Evolutionary conservation across 2,113 vertebrate genomes (phyloP).

Genomic region (Antigone vipio): DNA sequence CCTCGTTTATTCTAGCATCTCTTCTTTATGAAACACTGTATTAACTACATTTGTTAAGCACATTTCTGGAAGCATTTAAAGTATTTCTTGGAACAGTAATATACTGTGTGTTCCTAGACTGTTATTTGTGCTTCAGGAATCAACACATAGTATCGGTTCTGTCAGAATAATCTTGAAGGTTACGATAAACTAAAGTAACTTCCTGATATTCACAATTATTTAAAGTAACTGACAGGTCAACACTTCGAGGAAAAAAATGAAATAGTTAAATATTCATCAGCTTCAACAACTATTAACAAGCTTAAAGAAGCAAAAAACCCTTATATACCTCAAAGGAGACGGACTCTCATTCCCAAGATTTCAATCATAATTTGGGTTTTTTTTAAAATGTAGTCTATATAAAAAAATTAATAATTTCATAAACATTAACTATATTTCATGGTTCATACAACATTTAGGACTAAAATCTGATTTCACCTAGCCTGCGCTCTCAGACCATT

Average conservation of each 20-base stretch:
- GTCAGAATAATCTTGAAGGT: neutral
- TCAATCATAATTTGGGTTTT: neutral
- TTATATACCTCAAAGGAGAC: neutral
- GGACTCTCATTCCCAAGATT: neutral
- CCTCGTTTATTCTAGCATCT: neutral
- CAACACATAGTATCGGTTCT: neutral
- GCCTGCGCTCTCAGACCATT: neutral
- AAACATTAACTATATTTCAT: neutral
- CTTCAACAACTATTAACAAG: neutral
- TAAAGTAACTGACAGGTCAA: neutral
- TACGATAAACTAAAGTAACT: neutral
- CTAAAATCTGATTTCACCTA: neutral
- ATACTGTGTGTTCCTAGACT: neutral
- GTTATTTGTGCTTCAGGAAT: neutral
- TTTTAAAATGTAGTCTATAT: neutral
- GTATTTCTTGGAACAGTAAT: neutral
- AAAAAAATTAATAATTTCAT: neutral
- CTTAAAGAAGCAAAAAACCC: neutral
- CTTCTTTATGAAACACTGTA: neutral
- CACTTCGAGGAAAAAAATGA: neutral
- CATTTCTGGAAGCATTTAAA: neutral
- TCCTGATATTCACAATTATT: neutral
- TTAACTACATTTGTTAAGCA: neutral
- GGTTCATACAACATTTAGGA: neutral
- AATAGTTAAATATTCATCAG: neutral